Evolutionary conservation across 2,113 vertebrate species (phyloP), one percentile per base, ranked within the genome.

Genomic region (Lamprologus lemairii): DNA sequence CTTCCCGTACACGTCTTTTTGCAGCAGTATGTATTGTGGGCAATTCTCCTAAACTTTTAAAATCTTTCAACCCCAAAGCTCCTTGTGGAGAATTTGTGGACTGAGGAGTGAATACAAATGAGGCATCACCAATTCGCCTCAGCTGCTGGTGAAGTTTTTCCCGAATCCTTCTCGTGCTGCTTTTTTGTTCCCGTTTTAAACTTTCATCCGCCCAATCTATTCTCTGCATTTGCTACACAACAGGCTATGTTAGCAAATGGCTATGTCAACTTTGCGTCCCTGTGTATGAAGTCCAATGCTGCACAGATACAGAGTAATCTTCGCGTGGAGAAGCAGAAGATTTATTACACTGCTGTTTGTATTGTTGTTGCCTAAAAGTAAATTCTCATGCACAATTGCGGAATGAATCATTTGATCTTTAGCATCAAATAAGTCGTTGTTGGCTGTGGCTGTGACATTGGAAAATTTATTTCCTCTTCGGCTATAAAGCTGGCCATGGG

Each of bases 381-480:
- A 94, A 95, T 96, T 95, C 85, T 91, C 89, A 93, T 94, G 86
- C 93, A 87, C 92, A 93, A 95, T 94, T 73, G 81, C 78, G 68
- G 94, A 93, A 95, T 94, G 91, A 95, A 95, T 95, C 91, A 94
- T 94, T 90, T 89, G 84, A 95, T 94, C 91, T 95, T 88, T 94
- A 94, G 91, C 90, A 87, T 93, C 87, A 95, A 93, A 95, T 94
- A 91, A 91, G 93, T 90, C 83, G 83, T 92, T 91, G 94, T 93
- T 93, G 92, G 92, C 92, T 60, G 79, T 54, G 85, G 80, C 86
- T 92, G 89, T 93, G 95, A 94, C 94, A 87, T 88, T 91, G 86
- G 85, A 92, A 82, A 94, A 96, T 96, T 94, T 92, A 96, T 96
- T 94, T 73, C 88, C 86, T 91, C 86, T 75, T 63, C 14, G 79